Conservation (phyloP, 2,888 invertebrate species). For the Drosophila stalkeri region DNA sequence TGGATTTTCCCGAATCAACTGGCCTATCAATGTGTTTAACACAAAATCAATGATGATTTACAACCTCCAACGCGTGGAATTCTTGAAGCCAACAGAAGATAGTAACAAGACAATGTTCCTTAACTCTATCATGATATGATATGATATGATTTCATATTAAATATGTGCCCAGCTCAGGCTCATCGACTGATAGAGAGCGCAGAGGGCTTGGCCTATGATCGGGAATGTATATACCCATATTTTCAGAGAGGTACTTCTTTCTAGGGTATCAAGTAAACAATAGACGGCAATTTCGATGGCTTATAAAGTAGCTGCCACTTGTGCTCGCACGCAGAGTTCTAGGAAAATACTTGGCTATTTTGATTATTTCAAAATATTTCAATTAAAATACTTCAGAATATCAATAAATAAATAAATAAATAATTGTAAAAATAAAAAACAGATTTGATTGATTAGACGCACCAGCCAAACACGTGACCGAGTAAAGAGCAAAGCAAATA, state of each 20-base stretch:
- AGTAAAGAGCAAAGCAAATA: neutral
- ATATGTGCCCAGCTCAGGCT: neutral
- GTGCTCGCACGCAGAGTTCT: neutral
- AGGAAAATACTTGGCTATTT: neutral
- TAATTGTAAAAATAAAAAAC: neutral
- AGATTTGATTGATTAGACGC: neutral
- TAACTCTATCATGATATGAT: neutral
- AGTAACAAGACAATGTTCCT: neutral
- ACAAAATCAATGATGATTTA: conserved; percentile 2
- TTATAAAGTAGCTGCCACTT: neutral
- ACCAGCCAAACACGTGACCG: neutral
- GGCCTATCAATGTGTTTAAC: conserved; percentile 6
- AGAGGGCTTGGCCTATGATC: neutral
- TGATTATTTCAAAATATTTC: neutral
- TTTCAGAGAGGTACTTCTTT: too few species aligned
- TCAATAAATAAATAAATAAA: conserved; percentile 2
- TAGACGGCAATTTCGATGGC: neutral
- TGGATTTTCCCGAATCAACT: neutral
- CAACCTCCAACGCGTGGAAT: neutral
- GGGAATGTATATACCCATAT: neutral
- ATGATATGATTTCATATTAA: neutral
- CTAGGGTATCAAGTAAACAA: neutral
- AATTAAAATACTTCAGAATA: neutral
- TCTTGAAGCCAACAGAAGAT: neutral
- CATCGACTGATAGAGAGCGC: neutral